Evolutionary conservation across 1,140 invertebrate genomes (phyloP).

Genomic region (Leptopilina boulardi): DNA sequence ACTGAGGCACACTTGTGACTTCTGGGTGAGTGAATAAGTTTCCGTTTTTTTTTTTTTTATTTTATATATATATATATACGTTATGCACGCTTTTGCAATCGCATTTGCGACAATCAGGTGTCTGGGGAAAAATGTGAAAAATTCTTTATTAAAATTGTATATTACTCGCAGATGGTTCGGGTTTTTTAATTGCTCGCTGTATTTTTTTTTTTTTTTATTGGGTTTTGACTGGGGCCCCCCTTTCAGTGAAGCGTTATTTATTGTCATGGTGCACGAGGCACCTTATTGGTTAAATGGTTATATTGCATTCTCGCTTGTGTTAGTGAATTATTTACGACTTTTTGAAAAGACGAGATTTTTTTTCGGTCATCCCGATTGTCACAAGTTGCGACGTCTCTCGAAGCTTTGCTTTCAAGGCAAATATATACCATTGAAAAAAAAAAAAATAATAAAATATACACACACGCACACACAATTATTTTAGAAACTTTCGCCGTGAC

Average conservation of each 20-base stretch:
- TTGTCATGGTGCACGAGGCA: constrained; percentile 32
- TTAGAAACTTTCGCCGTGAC: constrained; percentile 62
- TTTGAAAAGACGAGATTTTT: constrained; percentile 37
- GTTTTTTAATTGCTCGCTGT: background rate
- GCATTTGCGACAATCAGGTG: constrained; percentile 6
- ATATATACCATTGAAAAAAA: background rate
- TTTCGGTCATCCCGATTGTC: constrained; percentile 18
- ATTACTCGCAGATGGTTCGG: background rate
- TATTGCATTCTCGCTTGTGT: constrained; percentile 26
- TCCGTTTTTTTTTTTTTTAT: background rate
- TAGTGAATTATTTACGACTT: constrained; percentile 59
- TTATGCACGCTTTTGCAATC: constrained; percentile 28
- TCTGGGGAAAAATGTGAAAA: background rate
- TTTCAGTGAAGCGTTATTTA: constrained; percentile 31
- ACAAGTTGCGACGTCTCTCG: constrained; percentile 16
- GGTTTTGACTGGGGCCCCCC: constrained; percentile 12
- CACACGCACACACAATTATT: background rate
- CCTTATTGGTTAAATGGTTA: constrained; percentile 33
- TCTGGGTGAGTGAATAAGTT: constrained; percentile 26
- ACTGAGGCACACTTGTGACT: constrained; percentile 31
- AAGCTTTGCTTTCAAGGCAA: constrained; percentile 27
- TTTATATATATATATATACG: too few relatives aligned
- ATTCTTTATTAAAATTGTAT: background rate
- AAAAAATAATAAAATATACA: too few relatives aligned
- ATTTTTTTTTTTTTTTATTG: constrained; percentile 7